phyloP scores from a whole-genome alignment of 2,888 invertebrate species.

The Miltochrista miniata region DNA sequence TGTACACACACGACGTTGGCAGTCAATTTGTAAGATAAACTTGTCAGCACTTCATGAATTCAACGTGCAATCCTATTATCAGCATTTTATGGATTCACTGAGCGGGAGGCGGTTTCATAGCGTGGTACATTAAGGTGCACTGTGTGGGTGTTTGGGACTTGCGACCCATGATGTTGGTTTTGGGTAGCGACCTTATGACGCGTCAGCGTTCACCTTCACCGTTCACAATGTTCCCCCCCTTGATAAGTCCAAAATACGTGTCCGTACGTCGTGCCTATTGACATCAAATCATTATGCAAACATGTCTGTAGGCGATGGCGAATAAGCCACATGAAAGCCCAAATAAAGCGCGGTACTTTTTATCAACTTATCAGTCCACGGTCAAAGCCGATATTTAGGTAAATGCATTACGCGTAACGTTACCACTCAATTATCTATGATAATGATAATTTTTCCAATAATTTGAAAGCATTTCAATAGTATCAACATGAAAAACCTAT shows the following conservation, averaged over 20 bases:
- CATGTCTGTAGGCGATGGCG: neutral
- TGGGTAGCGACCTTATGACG: too few relatives aligned
- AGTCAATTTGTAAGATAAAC: too few relatives aligned
- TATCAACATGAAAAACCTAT: constrained; percentile 74
- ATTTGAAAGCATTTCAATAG: constrained; percentile 52
- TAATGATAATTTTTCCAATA: constrained; percentile 48
- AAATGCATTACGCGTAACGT: constrained; percentile 30
- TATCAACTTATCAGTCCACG: constrained; percentile 34
- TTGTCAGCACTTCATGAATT: too few relatives aligned
- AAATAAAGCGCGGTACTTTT: constrained; percentile 30
- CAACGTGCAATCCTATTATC: too few relatives aligned
- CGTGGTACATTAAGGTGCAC: too few relatives aligned
- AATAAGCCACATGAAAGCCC: constrained; percentile 10
- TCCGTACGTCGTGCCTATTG: neutral
- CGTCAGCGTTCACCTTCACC: too few relatives aligned
- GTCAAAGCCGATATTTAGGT: constrained; percentile 27
- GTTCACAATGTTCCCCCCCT: too few relatives aligned
- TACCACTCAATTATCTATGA: constrained; percentile 33
- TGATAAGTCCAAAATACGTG: neutral
- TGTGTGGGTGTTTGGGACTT: too few relatives aligned
- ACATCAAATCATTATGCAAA: constrained; percentile 1
- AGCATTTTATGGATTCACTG: too few relatives aligned
- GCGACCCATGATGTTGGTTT: too few relatives aligned
- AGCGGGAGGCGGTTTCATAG: too few relatives aligned
- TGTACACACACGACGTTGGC: too few relatives aligned